Base-by-base conservation (phyloP, 2,888 invertebrate genomes). In the Eupithecia dodoneata region DNA sequence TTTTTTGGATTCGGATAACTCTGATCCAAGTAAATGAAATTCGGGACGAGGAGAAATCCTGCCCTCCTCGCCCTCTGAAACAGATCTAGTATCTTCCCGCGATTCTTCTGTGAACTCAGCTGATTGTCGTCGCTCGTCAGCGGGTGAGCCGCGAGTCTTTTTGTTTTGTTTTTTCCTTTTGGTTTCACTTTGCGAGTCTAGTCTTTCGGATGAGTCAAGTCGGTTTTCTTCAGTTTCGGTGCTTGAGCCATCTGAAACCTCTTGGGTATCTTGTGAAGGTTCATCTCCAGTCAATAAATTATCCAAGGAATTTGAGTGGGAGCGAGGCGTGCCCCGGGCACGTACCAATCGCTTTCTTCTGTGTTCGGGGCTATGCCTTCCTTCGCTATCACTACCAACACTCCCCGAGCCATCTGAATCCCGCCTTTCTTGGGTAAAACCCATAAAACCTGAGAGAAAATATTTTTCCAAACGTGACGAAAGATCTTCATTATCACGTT, bases 381-480 rank as follows among this genome's bases (percentile, higher is more conserved):
- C 98, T 88, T 98, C 98, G 87, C 98, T 98, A 86, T 98, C 98
- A 92, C 98, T 98, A 7, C 98, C 98, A 0, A 98, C 98, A 86
- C 98, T 98, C 2, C 97, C 97, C 47, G 97, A 97, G 2, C 98
- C 98, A 85, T 98, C 97, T 0, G 97, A 97, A 86, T 98, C 97
- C 59, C 97, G 96, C 78, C 97, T 96, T 84, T 97, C 97, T 72
- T 96, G 96, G 83, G 96, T 97, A 84, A 98, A 97, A 2, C 98
- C 98, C 96, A 98, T 97, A 86, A 98, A 98, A 55, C 97, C 98
- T 0, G 97, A 97, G 0, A 98, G 93, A 90, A 98, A 99, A 92
- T 99, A 99, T 90, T 98, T 98, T 90, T 98, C 98, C 80, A 98
- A 91, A 18, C 98, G 96, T 0, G 98, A 98, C 0, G 98, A 98